Evolutionary conservation across 2,888 invertebrate genomes (phyloP), one percentile per base, ranked within the genome.

Genomic region (Drosophila hamatofila): DNA sequence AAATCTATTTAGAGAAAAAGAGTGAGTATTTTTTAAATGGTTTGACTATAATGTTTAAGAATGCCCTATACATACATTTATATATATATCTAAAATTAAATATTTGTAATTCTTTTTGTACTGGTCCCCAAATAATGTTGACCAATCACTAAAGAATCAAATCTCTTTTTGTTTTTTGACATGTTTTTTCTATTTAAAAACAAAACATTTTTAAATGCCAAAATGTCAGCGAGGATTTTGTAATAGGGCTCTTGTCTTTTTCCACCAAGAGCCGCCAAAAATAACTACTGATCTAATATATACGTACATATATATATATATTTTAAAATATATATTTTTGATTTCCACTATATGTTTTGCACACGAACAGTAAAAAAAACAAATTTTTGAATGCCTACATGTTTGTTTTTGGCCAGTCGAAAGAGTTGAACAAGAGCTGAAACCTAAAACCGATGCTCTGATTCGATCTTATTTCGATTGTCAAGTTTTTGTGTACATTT

Each of bases 1-100:
- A 72, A 86, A 88, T 75, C 90, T 90, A 87, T 89, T 87, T 92
- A 92, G 92, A 91, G 85, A 92, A 91, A 92, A 92, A 93, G 92
- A 93, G 92, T 92, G 92, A 92, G 92, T 92, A 92, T 91, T 90
- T 91, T 89, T 80, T 82, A 80, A 83, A 83, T 88, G 82, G 83
- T 90, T 90, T 88, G 89, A 67, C 55, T 88, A 79, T 82, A 85
- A 87, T 77, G 83, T 89, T 88, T 86, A 87, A 85, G 85, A 90
- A 90, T 85, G 90, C 87, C 75, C 67, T 65, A 80, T 85, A 85
- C 72, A 37, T 37, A 37, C 16, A 60, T 49, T 57, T 35, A 58
- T 51, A 54, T 37, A 60, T 68, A 78, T 61, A 61, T 55, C 46
- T 41, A 48, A 79, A 61, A 57, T 35, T 14, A 54, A 25, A 54